Base-by-base conservation (phyloP, 2,797 vertebrate species). In the Neosilurus mollespiculum region DNA sequence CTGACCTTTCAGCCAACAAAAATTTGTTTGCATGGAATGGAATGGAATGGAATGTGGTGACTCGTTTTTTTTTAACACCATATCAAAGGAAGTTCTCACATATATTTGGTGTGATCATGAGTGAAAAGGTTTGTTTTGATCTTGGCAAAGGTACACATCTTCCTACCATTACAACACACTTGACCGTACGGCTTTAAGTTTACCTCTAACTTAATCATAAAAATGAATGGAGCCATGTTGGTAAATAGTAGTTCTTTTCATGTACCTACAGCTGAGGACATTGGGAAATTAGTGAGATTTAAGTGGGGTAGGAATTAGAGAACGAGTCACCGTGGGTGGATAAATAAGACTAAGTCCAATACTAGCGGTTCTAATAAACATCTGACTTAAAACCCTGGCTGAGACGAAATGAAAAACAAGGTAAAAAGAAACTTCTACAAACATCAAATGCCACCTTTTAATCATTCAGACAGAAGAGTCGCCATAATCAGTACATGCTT, bases 381-480 rank as follows among this genome's bases (percentile, higher is more conserved):
- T 72, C 69, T n/a, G 49, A 26, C 5, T 4, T 73, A 9, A 73
- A 76, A 43, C 22, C 0, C 5, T 14, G 73, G 18, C 4, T 37
- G 56, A 59, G 56, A n/a, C 30, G 11, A 37, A 37, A 61, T 1
- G 11, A 10, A 24, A 77, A 62, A 62, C 59, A 78, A 62, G 76
- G 37, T 24, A 49, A 62, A n/a, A 24, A n/a, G 58, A 62, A 78
- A 78, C 10, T 24, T 8, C 24, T 56, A 26, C n/a, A 79, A 72
- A 24, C 24, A 37, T 59, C 24, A 26, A 26, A 56, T 26, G 43
- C 20, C 9, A 9, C 37, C 49, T 67, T 26, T 76, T 53, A 81
- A 80, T 79, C 72, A 66, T 22, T 59, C 61, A n/a, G 64, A n/a
- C 79, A 59, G 24, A 66, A 67, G 75, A 76, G 66, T 72, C 73